Percentiles rank a stretch among this genome's conserved stretches.
These are phyloP conservation scores for Balaeniceps rex DNA, from an alignment of 2,113 vertebrate genomes.

Conservation along the genomic window DNA sequence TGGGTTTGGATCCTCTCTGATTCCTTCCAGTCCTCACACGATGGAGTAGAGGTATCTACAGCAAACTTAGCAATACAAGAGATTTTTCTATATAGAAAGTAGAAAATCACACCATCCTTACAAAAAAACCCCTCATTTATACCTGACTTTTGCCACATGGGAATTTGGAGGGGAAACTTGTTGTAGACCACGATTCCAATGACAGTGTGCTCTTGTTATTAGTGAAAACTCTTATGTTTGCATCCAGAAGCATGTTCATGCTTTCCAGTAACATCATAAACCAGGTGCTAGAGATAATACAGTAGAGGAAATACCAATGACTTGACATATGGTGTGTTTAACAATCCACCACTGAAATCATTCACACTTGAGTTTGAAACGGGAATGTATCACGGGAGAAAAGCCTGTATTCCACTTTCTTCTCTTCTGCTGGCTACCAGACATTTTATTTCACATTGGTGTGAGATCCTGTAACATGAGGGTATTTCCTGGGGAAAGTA, in stretches of 20 bases:
- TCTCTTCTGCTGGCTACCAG: neutral
- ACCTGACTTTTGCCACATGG: neutral
- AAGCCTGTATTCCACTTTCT: neutral
- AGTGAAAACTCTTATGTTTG: neutral
- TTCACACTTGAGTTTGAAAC: neutral
- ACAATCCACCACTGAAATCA: neutral
- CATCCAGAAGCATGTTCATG: neutral
- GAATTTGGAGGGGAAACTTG: neutral
- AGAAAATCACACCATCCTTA: neutral
- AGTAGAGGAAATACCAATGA: constrained; percentile 4
- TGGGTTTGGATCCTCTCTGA: neutral
- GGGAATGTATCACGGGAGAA: neutral
- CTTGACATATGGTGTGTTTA: neutral
- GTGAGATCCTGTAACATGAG: constrained; percentile 14
- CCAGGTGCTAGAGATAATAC: constrained; percentile 38
- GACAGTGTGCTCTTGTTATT: neutral
- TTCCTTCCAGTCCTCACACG: neutral
- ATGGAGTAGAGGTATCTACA: neutral
- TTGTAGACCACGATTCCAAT: neutral
- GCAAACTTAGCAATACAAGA: neutral
- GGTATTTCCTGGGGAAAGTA: constrained; percentile 32
- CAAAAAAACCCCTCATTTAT: neutral
- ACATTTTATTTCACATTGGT: constrained; percentile 18
- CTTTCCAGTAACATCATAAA: constrained; percentile 32
- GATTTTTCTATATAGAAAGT: neutral